A percentile compares a stretch with the other conserved stretches of the same genome.
Evolutionary conservation across 2,113 vertebrate species (phyloP).

Genomic region (Aleadryas rufinucha): DNA sequence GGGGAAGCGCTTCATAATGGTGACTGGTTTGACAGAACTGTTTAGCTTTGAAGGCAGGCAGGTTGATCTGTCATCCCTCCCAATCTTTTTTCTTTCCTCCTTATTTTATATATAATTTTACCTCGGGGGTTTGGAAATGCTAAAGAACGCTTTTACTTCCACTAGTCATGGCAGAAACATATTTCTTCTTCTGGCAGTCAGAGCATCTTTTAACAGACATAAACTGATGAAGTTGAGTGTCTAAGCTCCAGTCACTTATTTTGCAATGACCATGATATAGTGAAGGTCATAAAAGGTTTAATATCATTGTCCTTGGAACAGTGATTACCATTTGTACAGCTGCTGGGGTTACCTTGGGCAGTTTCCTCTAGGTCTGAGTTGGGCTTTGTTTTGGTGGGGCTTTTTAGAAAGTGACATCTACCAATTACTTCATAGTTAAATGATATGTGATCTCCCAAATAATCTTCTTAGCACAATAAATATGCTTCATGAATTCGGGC

Average conservation of each 20-base stretch:
- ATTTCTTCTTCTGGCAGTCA: background rate
- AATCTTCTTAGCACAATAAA: background rate
- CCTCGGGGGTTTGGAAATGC: background rate
- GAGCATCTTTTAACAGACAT: background rate
- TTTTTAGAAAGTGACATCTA: background rate
- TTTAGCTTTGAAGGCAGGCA: conserved; percentile 8
- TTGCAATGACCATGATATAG: background rate
- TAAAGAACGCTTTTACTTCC: background rate
- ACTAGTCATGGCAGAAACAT: background rate
- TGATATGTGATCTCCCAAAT: background rate
- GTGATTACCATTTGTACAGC: background rate
- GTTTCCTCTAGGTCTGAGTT: background rate
- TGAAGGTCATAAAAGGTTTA: background rate
- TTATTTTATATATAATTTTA: background rate
- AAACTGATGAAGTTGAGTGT: background rate
- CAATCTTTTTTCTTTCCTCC: background rate
- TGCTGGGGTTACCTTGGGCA: background rate
- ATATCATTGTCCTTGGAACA: background rate
- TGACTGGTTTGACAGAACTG: conserved; percentile 26
- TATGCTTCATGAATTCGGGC: background rate
- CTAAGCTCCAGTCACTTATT: background rate
- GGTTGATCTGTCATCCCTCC: background rate
- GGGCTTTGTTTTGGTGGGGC: background rate
- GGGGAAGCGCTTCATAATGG: background rate
- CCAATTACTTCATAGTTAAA: background rate